A percentile compares a stretch with the other conserved stretches of the same genome.
phyloP scores from a whole-genome alignment of 2,797 vertebrate species.

The Pelochelys cantorii region DNA sequence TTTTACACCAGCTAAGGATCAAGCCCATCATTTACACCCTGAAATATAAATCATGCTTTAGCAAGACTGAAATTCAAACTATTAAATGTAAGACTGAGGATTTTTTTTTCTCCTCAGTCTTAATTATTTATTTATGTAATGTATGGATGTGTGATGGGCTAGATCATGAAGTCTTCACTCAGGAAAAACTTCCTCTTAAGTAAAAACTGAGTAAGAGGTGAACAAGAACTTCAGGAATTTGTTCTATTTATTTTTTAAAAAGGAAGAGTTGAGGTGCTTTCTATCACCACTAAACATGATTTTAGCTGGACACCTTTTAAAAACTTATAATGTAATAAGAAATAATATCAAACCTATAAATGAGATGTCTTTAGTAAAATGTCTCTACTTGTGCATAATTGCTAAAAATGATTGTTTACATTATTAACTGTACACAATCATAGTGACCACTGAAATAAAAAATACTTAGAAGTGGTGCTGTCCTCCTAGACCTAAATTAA shows the following conservation, averaged over 20 bases:
- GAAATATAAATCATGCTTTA: background rate
- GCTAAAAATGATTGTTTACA: background rate
- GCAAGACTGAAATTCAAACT: background rate
- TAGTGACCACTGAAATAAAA: background rate
- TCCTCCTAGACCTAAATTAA: conserved; percentile 36
- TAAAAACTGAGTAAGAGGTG: background rate
- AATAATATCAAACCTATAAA: background rate
- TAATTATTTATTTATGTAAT: background rate
- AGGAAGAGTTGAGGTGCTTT: background rate
- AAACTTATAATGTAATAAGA: background rate
- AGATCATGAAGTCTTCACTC: background rate
- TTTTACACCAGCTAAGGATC: background rate
- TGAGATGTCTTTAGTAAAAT: background rate
- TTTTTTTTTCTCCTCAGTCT: background rate
- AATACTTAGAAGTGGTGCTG: background rate
- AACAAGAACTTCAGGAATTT: background rate
- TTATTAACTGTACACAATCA: background rate
- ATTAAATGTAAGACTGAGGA: background rate
- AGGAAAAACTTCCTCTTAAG: too few relatives aligned
- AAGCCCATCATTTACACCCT: background rate
- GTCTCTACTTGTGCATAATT: background rate
- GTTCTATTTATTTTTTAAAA: background rate
- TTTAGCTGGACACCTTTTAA: background rate
- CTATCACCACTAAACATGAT: background rate
- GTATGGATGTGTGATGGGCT: background rate